Conservation (phyloP, 2,797 vertebrate genomes). For the Loriculus beryllinus region DNA sequence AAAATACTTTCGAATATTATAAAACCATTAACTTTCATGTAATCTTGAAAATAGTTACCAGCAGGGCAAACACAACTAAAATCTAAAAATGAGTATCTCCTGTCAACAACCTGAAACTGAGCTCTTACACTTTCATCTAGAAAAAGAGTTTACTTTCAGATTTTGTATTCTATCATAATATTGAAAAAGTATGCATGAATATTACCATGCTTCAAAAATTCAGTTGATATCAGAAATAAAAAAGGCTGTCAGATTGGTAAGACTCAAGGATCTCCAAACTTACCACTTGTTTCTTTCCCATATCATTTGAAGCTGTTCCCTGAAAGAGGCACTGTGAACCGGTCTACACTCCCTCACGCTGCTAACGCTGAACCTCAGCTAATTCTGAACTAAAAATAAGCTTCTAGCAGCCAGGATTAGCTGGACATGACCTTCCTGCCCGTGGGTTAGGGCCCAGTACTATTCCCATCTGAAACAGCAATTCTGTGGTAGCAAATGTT, state of each 20-base stretch:
- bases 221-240: not conserved
- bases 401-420: constrained; percentile 61
- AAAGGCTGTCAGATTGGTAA: not conserved
- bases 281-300: constrained; percentile 83
- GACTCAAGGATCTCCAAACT: constrained; percentile 44
- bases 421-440: not conserved
- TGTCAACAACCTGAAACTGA: not conserved
- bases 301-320: constrained; percentile 57
- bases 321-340: constrained; percentile 11
- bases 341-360: not conserved
- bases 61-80: not conserved
- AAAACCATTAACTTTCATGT: not conserved
- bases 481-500: accelerated
- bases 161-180: not conserved
- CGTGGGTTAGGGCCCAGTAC: not conserved
- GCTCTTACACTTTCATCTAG: not conserved
- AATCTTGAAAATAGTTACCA: not conserved
- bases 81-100: not conserved
- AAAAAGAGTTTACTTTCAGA: not conserved
- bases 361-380: constrained; percentile 49
- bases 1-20: not conserved
- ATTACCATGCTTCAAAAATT: not conserved
- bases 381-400: constrained; percentile 72
- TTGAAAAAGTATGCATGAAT: not conserved
- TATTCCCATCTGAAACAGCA: not conserved